A percentile compares a stretch with the other conserved stretches of the same genome.
phyloP scores from a whole-genome alignment of 2,888 invertebrate genomes.

The Allolobophora icterica region DNA sequence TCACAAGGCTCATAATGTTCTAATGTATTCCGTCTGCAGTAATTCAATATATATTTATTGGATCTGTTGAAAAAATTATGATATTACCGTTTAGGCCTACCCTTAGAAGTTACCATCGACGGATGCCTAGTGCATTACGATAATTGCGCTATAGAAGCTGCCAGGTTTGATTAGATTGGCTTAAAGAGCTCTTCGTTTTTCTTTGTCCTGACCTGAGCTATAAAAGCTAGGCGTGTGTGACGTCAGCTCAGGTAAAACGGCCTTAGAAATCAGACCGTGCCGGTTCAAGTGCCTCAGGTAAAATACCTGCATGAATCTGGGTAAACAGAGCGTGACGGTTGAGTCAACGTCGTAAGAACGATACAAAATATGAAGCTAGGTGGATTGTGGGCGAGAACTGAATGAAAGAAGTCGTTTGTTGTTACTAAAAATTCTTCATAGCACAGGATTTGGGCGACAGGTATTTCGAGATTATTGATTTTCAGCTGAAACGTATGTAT shows the following conservation, averaged over 20 bases:
- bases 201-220: neutral
- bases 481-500: neutral
- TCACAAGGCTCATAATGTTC: too few species aligned
- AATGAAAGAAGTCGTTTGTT: neutral
- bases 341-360: neutral
- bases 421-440: neutral
- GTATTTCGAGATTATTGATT: neutral
- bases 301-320: conserved; percentile 19
- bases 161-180: too few species aligned
- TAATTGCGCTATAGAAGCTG: too few species aligned
- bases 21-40: too few species aligned
- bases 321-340: conserved; percentile 22
- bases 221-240: neutral
- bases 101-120: neutral
- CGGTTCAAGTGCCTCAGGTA: conserved; percentile 20
- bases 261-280: neutral
- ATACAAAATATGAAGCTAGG: conserved; percentile 3
- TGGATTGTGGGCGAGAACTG: neutral
- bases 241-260: conserved; percentile 14
- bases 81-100: too few species aligned
- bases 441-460: neutral
- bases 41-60: neutral
- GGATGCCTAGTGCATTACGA: neutral
- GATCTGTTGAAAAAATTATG: neutral
- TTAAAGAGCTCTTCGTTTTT: neutral